A percentile compares a stretch with the other conserved stretches of the same genome.
Evolutionary conservation across 2,888 invertebrate genomes (phyloP).

Genomic region (Brenthis ino): DNA sequence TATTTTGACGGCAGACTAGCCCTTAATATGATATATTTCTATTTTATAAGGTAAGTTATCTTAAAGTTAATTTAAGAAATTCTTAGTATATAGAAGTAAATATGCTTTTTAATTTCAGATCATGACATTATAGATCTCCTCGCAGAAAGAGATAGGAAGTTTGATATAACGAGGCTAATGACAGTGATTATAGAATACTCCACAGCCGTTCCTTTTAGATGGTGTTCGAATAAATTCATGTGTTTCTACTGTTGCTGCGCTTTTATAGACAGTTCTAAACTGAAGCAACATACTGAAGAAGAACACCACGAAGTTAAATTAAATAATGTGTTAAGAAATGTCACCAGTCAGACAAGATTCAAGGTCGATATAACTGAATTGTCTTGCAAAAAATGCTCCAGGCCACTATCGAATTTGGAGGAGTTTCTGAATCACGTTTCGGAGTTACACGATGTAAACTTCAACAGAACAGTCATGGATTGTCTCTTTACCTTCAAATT

Average conservation of each 20-base stretch:
- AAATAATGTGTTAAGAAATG: slow-evolving; percentile 42
- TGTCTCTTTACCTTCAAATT: slow-evolving; percentile 51
- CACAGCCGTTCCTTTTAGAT: slow-evolving; percentile 51
- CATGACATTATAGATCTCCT: slow-evolving; percentile 13
- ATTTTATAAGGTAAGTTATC: too few species aligned
- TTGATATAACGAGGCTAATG: slow-evolving; percentile 39
- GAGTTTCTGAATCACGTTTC: slow-evolving; percentile 50
- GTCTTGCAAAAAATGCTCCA: slow-evolving; percentile 52
- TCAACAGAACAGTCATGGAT: slow-evolving; percentile 41
- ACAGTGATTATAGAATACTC: slow-evolving; percentile 48
- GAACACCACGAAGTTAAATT: slow-evolving; percentile 50
- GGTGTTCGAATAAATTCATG: slow-evolving; percentile 50
- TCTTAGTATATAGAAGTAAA: background rate
- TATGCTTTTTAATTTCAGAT: slow-evolving; percentile 30
- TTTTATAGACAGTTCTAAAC: slow-evolving; percentile 44
- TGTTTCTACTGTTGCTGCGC: slow-evolving; percentile 51
- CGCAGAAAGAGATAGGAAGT: slow-evolving; percentile 28
- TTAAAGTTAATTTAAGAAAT: background rate
- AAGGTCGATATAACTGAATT: slow-evolving; percentile 57
- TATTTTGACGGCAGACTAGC: too few species aligned
- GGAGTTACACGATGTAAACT: slow-evolving; percentile 42
- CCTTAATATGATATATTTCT: too few species aligned
- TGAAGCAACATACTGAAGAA: slow-evolving; percentile 48
- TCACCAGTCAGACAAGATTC: slow-evolving; percentile 43
- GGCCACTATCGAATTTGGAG: slow-evolving; percentile 45